These are phyloP conservation scores for Orthonevra nobilis DNA, from an alignment of 2,888 invertebrate species.

Conservation along the genomic window DNA sequence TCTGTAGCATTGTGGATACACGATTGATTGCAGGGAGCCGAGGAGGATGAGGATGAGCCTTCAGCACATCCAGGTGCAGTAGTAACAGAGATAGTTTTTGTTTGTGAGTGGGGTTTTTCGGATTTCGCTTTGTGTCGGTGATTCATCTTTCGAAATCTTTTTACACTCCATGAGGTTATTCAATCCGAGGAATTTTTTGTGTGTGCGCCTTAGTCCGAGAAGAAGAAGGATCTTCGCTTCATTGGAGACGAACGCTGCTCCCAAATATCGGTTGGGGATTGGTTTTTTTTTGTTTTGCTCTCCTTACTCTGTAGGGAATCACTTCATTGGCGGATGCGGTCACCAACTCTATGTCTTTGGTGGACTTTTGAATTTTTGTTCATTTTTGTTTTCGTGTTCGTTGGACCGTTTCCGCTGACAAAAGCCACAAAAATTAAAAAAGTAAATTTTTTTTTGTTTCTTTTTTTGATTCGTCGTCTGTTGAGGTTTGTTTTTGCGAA, in stretches of 20 bases:
- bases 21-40: conserved; percentile 3
- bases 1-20: conserved; percentile 32
- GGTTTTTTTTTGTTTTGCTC: conserved; percentile 7
- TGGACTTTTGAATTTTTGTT: conserved; percentile 18
- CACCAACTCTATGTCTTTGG: conserved; percentile 28
- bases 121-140: conserved; percentile 36
- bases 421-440: conserved; percentile 46
- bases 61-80: conserved; percentile 51
- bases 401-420: conserved; percentile 47
- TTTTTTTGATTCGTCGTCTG: conserved; percentile 38
- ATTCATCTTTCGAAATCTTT: conserved; percentile 49
- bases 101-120: conserved; percentile 21
- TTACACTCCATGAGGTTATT: conserved; percentile 51
- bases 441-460: conserved; percentile 24
- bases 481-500: not conserved
- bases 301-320: conserved; percentile 6
- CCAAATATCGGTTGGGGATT: conserved; percentile 6
- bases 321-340: conserved; percentile 64
- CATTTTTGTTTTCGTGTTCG: conserved; percentile 2
- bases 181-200: conserved; percentile 33
- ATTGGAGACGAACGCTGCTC: conserved; percentile 50
- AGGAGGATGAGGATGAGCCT: not conserved
- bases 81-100: conserved; percentile 14
- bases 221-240: conserved; percentile 60
- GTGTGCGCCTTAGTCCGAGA: too few species aligned